These are phyloP conservation scores for Agrotis segetum DNA, from an alignment of 2,888 invertebrate genomes.

Conservation along the genomic window DNA sequence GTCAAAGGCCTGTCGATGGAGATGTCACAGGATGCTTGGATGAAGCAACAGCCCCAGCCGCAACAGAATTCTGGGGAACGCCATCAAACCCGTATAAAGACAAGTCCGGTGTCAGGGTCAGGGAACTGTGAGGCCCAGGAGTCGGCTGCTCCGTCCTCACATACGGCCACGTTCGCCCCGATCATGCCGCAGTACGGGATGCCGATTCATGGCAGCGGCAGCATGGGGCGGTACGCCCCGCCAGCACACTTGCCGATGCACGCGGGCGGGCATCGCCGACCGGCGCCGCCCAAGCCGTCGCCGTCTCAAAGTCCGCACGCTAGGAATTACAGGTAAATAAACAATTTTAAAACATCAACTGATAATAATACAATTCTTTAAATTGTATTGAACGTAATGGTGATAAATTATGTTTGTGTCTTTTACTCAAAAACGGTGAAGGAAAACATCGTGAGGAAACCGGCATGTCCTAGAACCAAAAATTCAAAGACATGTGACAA, in stretches of 20 bases:
- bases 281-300: constrained; percentile 88
- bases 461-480: too few relatives aligned
- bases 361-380: too few relatives aligned
- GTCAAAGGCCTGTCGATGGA: constrained; percentile 89
- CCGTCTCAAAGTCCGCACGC: constrained; percentile 90
- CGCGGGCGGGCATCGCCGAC: constrained; percentile 85
- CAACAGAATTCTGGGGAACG: constrained; percentile 84
- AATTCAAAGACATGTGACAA: too few relatives aligned
- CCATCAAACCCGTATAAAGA: constrained; percentile 86
- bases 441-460: too few relatives aligned
- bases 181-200: constrained; percentile 85
- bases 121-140: constrained; percentile 90
- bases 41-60: constrained; percentile 88
- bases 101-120: constrained; percentile 87
- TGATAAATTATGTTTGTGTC: not conserved
- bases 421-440: too few relatives aligned
- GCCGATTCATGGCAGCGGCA: constrained; percentile 82
- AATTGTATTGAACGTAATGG: too few relatives aligned
- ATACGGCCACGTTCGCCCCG: constrained; percentile 85
- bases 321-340: constrained; percentile 88
- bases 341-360: not conserved
- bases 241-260: constrained; percentile 91
- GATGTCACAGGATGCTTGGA: constrained; percentile 89
- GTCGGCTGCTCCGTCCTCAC: constrained; percentile 88
- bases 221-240: constrained; percentile 88